phyloP scores from a whole-genome alignment of 2,888 invertebrate species.

The Apamea anceps region DNA sequence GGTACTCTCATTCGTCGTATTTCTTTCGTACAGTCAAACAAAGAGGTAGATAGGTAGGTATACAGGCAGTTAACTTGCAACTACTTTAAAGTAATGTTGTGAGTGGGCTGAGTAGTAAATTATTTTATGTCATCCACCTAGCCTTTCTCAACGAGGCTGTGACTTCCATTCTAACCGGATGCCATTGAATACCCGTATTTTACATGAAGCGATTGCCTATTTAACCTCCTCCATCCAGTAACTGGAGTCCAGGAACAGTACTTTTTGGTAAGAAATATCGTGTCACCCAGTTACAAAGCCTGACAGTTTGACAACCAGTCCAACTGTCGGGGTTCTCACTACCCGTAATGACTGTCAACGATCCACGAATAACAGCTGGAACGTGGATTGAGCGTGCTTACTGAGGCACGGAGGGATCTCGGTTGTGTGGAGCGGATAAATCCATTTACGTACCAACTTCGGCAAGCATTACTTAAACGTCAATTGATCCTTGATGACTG shows the following conservation, averaged over 20 bases:
- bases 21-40: constrained; percentile 7
- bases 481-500: neutral
- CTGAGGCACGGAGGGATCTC: neutral
- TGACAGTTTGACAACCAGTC: neutral
- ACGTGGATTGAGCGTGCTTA: neutral
- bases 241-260: too few species aligned
- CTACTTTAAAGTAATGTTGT: neutral
- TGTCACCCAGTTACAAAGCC: neutral
- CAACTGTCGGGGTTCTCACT: neutral
- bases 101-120: too few species aligned
- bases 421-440: neutral
- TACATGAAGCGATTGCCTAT: neutral
- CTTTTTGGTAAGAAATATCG: neutral
- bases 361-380: neutral
- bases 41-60: neutral
- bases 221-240: neutral
- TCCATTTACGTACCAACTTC: neutral
- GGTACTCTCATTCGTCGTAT: neutral
- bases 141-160: neutral
- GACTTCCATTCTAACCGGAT: too few species aligned
- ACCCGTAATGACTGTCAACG: neutral
- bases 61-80: neutral
- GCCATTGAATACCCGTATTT: neutral
- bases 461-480: neutral
- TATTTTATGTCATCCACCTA: neutral